These are phyloP conservation scores for Aphidoletes aphidimyza DNA, from an alignment of 2,888 invertebrate species.

Conservation along the genomic window DNA sequence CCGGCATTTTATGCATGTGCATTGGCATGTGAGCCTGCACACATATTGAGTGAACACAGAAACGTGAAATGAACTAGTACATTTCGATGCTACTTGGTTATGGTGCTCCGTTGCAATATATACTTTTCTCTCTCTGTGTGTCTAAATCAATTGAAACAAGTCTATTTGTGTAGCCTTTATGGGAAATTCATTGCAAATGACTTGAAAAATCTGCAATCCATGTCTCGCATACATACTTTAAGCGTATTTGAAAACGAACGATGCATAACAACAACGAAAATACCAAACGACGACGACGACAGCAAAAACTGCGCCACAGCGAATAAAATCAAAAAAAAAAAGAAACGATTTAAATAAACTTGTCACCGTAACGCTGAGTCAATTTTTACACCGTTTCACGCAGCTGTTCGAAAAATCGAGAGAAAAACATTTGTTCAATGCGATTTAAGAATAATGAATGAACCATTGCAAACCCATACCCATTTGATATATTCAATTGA, in stretches of 20 bases:
- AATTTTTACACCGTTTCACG: slow-evolving; percentile 15
- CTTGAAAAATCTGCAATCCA: background rate
- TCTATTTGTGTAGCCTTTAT: slow-evolving; percentile 40
- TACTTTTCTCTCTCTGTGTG: slow-evolving; percentile 28
- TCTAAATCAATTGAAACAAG: slow-evolving; percentile 27
- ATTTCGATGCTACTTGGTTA: too few species aligned
- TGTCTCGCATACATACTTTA: background rate
- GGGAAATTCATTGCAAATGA: slow-evolving; percentile 43
- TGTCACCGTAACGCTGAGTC: slow-evolving; percentile 18
- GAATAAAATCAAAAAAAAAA: background rate
- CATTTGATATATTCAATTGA: background rate
- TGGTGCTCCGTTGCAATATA: background rate
- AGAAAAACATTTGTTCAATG: background rate
- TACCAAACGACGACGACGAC: background rate
- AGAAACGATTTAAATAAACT: slow-evolving; percentile 23
- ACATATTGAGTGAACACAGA: too few species aligned
- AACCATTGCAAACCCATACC: slow-evolving; percentile 39
- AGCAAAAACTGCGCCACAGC: background rate
- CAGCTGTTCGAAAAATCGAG: background rate
- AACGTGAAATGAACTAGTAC: too few species aligned
- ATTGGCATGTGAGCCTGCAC: too few species aligned
- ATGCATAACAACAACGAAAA: background rate
- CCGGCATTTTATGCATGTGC: too few species aligned
- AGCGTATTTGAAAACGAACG: background rate
- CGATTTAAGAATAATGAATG: background rate